A percentile compares a stretch with the other conserved stretches of the same genome.
Conservation (phyloP, 2,797 vertebrate species). For the Furcifer pardalis region DNA sequence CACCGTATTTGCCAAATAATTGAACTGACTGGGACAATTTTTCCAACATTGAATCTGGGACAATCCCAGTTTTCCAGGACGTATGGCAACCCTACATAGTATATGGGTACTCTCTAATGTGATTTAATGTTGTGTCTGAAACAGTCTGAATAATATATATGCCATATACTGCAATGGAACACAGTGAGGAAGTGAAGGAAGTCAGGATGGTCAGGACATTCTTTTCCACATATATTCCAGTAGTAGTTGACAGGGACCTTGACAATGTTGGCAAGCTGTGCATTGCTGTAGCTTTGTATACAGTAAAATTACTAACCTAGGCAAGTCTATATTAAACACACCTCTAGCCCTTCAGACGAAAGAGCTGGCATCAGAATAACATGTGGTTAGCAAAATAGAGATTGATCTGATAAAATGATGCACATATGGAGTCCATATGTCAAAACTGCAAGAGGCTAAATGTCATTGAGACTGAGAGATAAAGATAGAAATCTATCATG, state of each 20-base stretch:
- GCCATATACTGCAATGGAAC: background rate
- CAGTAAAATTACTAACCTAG: background rate
- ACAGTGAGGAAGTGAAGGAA: background rate
- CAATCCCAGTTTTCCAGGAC: no score
- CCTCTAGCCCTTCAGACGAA: constrained; percentile 31
- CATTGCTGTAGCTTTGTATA: background rate
- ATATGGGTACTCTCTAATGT: background rate
- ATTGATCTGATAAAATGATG: constrained; percentile 28
- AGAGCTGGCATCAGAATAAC: constrained; percentile 19
- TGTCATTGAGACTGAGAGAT: constrained; percentile 44
- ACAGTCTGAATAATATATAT: background rate
- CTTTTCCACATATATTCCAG: background rate
- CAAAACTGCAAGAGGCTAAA: constrained; percentile 41
- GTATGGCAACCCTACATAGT: no score
- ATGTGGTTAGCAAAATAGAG: background rate
- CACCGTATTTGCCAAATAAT: background rate
- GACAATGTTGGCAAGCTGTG: background rate
- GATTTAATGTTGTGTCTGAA: background rate
- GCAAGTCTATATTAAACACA: constrained; percentile 19
- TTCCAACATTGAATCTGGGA: no score
- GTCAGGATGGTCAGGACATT: background rate
- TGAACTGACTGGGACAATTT: no score
- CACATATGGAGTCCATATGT: constrained; percentile 36
- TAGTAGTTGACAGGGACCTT: background rate
- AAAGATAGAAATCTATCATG: constrained; percentile 30